Base-by-base conservation (phyloP, 2,888 invertebrate genomes). In the Gasteruption jaculator region DNA sequence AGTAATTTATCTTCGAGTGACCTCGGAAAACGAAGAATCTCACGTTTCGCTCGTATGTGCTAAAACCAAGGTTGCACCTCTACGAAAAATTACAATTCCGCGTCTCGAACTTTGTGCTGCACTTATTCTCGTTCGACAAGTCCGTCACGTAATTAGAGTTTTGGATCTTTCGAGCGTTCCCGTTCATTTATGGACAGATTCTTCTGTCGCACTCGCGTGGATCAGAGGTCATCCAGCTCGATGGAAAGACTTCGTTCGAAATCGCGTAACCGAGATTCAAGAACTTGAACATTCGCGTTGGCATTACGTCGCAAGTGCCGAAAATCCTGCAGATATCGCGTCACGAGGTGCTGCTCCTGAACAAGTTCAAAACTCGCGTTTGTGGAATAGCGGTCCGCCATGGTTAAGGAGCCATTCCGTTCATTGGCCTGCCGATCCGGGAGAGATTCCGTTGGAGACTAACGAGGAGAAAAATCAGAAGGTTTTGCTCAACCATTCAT, bases 221-320 rank as follows among this genome's bases (percentile, higher is more conserved):
- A 40, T 56, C 3, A 45, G 33, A 3, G 22, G 46, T 8, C 47
- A 51, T 8, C 54, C 58, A 11, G 49, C 44, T 3, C 44, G 50
- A n/a, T 51, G 48, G 49, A 58, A 53, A 19, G 53, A 53, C 1
- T 60, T 54, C 21, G 47, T 61, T 0, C 45, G 45, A 1, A 61
- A 60, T 34, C 33, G 57, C 5, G 53, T 52, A 0, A 47, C 52
- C 1, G 49, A 50, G 25, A 56, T 61, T 4, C 43, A 56, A 5
- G 42, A 39, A 1, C 34, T 54, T 19, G 30, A 22, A 6, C 18
- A 26, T 20, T 48, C 50, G 4, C 52, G 48, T 6, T 56, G 57
- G 59, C 25, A 43, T 31, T 53, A 63, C 39, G 52, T 61, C 2
- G 40, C 40, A 20, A 37, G 46, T 7, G 24, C 27, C 14, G 32